phyloP scores from a whole-genome alignment of 1,140 invertebrate species.

The Drosophila truncata region DNA sequence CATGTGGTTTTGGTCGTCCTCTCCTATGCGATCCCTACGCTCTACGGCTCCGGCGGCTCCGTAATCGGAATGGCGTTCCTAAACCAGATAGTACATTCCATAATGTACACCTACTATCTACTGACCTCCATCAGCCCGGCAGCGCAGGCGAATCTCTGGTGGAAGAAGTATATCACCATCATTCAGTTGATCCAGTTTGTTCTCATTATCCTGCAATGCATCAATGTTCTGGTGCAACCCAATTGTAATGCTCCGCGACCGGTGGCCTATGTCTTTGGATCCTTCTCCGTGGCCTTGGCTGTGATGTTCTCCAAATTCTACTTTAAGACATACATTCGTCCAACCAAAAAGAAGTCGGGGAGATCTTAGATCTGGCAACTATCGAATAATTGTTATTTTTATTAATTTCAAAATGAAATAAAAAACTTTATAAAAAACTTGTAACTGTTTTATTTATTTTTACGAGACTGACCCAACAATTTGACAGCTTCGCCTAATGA shows the following conservation, averaged over 20 bases:
- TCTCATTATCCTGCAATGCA: conserved; percentile 17
- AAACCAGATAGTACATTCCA: conserved; percentile 22
- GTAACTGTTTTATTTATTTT: too few relatives aligned
- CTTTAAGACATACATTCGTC: neutral
- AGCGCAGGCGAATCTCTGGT: conserved; percentile 28
- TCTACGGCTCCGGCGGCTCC: conserved; percentile 87
- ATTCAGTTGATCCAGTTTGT: conserved; percentile 30
- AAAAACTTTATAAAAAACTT: too few relatives aligned
- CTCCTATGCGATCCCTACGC: conserved; percentile 1
- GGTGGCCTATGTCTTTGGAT: neutral
- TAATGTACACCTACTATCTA: conserved; percentile 44
- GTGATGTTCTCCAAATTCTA: conserved; percentile 17
- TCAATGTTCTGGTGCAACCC: conserved; percentile 4
- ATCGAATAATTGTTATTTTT: neutral
- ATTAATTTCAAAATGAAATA: neutral
- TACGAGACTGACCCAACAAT: neutral
- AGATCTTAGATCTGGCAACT: neutral
- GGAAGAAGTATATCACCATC: conserved; percentile 48
- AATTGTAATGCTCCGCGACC: conserved; percentile 4
- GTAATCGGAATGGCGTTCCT: conserved; percentile 49
- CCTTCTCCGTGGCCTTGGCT: conserved; percentile 2
- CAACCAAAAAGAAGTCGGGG: neutral
- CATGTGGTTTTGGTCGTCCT: conserved; percentile 86
- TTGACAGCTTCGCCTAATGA: neutral
- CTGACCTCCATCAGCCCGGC: conserved; percentile 19